A percentile compares a stretch with the other conserved stretches of the same genome.
These are phyloP conservation scores for Samia ricini DNA, from an alignment of 1,140 invertebrate species.

Conservation along the genomic window DNA sequence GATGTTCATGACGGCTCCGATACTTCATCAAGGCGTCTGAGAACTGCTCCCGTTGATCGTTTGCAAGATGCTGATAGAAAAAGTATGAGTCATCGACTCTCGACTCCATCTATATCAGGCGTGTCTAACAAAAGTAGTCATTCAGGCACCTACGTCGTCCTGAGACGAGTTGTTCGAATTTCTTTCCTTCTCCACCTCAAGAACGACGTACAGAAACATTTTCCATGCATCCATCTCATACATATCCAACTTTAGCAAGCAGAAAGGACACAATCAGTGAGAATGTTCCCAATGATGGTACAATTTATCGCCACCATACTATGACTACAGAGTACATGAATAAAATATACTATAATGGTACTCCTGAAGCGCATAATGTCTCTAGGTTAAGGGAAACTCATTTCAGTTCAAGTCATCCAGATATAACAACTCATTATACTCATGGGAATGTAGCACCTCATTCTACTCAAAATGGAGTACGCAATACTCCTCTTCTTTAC, in stretches of 20 bases:
- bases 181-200: constrained; percentile 65
- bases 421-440: constrained; percentile 66
- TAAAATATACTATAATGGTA: constrained; percentile 65
- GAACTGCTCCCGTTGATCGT: constrained; percentile 39
- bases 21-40: constrained; percentile 49
- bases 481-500: constrained; percentile 63
- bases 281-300: constrained; percentile 49
- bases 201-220: constrained; percentile 65
- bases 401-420: constrained; percentile 75
- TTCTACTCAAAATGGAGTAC: constrained; percentile 48
- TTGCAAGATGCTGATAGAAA: constrained; percentile 58
- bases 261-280: constrained; percentile 45
- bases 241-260: constrained; percentile 60
- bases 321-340: constrained; percentile 68
- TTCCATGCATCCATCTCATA: constrained; percentile 67
- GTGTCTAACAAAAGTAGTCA: constrained; percentile 59
- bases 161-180: constrained; percentile 66
- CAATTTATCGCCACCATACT: constrained; percentile 66
- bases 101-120: constrained; percentile 69
- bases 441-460: constrained; percentile 47
- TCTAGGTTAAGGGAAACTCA: constrained; percentile 68
- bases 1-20: constrained; percentile 66
- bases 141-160: constrained; percentile 54
- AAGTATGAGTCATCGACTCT: constrained; percentile 60
- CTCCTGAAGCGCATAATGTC: constrained; percentile 59